Evolutionary conservation across 1,140 invertebrate species (phyloP).

Genomic region (Drosophila ogumai): DNA sequence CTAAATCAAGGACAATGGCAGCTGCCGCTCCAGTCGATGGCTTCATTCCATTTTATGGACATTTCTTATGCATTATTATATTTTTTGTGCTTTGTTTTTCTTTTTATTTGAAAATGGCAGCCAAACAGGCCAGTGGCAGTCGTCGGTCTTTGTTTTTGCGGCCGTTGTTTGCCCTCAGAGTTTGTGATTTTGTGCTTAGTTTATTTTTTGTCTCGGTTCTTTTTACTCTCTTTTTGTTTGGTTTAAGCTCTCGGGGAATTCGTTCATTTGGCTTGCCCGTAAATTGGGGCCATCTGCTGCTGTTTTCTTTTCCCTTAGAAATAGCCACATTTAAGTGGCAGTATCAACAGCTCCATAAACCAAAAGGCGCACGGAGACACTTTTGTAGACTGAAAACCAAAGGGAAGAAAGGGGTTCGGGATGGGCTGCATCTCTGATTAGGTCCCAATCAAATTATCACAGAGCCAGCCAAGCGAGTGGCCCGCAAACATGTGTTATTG

Average conservation of each 20-base stretch:
- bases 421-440: conserved; percentile 23
- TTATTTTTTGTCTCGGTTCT: conserved; percentile 14
- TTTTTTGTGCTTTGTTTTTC: conserved; percentile 9
- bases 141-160: conserved; percentile 14
- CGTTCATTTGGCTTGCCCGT: conserved; percentile 15
- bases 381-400: conserved; percentile 7
- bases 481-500: conserved; percentile 64
- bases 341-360: conserved; percentile 40
- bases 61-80: conserved; percentile 49
- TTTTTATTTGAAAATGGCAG: neutral
- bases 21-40: conserved; percentile 30
- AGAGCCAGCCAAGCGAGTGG: conserved; percentile 22
- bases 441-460: conserved; percentile 46
- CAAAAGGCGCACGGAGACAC: conserved; percentile 22
- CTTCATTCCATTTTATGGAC: conserved; percentile 42
- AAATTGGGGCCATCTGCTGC: conserved; percentile 26
- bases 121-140: neutral
- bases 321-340: conserved; percentile 25
- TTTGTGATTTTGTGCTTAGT: conserved; percentile 37
- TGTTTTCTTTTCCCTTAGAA: conserved; percentile 13
- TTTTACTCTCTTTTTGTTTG: conserved; percentile 6
- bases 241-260: conserved; percentile 42
- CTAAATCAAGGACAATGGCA: conserved; percentile 65
- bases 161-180: conserved; percentile 25
- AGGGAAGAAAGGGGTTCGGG: neutral